Evolutionary conservation across 53 echinoderm and acorn worm genomes (phyloP).

Genomic region (Patiria pectinifera): DNA sequence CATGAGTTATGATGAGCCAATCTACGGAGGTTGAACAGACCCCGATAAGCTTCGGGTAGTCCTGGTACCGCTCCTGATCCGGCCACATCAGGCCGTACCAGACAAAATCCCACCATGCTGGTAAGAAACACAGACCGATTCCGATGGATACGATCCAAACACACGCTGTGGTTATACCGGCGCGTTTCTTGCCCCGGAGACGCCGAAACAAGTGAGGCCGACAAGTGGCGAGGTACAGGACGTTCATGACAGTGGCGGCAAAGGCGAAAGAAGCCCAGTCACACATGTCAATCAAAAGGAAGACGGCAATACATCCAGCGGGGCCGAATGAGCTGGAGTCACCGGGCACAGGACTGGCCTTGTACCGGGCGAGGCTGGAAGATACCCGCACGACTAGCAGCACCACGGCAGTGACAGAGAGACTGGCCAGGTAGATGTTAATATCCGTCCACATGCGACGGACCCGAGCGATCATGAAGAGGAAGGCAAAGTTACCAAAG

Average conservation of each 20-base stretch:
- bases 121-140: slow-evolving; percentile 62
- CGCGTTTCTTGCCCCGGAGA: slow-evolving; percentile 50
- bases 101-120: slow-evolving; percentile 56
- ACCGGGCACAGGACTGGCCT: slow-evolving; percentile 52
- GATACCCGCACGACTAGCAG: slow-evolving; percentile 62
- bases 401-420: slow-evolving; percentile 70
- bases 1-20: slow-evolving; percentile 7
- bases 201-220: slow-evolving; percentile 64
- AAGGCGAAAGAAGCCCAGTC: slow-evolving; percentile 70
- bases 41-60: slow-evolving; percentile 57
- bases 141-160: slow-evolving; percentile 54
- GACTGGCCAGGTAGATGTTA: slow-evolving; percentile 81
- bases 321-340: slow-evolving; percentile 68
- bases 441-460: slow-evolving; percentile 83
- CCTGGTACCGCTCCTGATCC: not conserved
- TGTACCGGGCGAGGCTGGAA: slow-evolving; percentile 69
- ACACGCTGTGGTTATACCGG: slow-evolving; percentile 24
- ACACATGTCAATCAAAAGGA: slow-evolving; percentile 55
- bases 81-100: slow-evolving; percentile 68
- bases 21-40: slow-evolving; percentile 52
- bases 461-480: slow-evolving; percentile 72
- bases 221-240: slow-evolving; percentile 78
- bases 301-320: slow-evolving; percentile 64
- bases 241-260: slow-evolving; percentile 63
- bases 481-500: slow-evolving; percentile 63